These are phyloP conservation scores for Oryctes rhinoceros DNA, from an alignment of 1,140 invertebrate genomes.

Conservation along the genomic window DNA sequence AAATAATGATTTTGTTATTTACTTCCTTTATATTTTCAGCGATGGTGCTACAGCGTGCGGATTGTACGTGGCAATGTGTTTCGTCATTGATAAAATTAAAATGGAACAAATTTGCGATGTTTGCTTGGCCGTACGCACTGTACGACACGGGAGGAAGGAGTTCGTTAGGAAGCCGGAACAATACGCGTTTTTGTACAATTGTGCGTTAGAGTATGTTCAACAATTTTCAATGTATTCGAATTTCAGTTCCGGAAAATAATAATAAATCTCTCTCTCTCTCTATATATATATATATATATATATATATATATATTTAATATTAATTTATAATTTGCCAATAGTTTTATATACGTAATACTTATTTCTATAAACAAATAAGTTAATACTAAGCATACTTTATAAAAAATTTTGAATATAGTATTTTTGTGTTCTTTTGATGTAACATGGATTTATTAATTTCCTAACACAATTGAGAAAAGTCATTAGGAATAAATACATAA, in stretches of 20 bases:
- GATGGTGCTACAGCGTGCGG: conserved; percentile 59
- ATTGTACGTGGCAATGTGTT: conserved; percentile 56
- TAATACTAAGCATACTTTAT: no score
- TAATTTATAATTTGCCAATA: not conserved
- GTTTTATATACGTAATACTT: no score
- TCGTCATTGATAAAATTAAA: conserved; percentile 60
- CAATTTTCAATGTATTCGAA: conserved; percentile 58
- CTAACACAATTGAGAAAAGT: no score
- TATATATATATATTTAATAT: not conserved
- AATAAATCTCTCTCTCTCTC: not conserved
- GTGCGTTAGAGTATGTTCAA: conserved; percentile 52
- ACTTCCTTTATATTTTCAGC: conserved; percentile 45
- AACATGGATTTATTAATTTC: no score
- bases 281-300: no score
- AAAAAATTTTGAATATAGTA: no score
- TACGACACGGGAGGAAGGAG: conserved; percentile 56
- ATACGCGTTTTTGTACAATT: conserved; percentile 56
- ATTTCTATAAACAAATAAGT: no score
- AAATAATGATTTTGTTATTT: conserved; percentile 28
- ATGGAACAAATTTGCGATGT: conserved; percentile 60
- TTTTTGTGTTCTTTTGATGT: no score
- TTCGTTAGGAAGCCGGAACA: conserved; percentile 57
- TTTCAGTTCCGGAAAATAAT: conserved; percentile 43
- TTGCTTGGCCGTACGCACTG: conserved; percentile 56
- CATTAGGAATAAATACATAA: no score